Percentiles rank a stretch among this genome's conserved stretches.
Evolutionary conservation across 2,888 invertebrate species (phyloP).

Genomic region (Globia sparganii): DNA sequence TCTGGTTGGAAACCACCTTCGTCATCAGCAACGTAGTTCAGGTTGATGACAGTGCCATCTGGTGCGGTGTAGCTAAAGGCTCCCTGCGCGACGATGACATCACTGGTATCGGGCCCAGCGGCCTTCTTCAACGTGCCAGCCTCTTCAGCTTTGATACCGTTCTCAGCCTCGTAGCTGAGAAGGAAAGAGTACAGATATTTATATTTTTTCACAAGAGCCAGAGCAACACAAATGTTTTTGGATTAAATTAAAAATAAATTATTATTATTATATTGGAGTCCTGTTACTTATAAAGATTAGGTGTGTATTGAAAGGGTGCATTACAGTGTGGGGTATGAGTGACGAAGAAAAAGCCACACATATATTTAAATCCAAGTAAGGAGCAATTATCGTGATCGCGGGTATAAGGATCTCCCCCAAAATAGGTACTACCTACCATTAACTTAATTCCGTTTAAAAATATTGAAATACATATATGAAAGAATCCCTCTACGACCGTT

Average conservation of each 20-base stretch:
- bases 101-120: slow-evolving; percentile 91
- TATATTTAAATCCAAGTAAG: background rate
- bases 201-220: background rate
- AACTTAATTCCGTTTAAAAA: background rate
- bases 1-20: slow-evolving; percentile 91
- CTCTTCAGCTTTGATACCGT: slow-evolving; percentile 95
- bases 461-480: background rate
- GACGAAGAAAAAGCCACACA: background rate
- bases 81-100: slow-evolving; percentile 92
- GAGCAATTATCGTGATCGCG: background rate
- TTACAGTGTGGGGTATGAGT: background rate
- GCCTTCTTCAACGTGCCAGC: slow-evolving; percentile 94
- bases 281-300: background rate
- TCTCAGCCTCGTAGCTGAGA: slow-evolving; percentile 94
- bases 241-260: background rate
- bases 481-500: too few relatives aligned
- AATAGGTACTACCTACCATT: background rate
- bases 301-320: too few relatives aligned
- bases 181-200: background rate
- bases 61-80: slow-evolving; percentile 93
- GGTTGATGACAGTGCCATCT: slow-evolving; percentile 92
- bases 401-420: background rate
- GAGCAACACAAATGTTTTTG: background rate
- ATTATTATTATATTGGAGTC: too few relatives aligned
- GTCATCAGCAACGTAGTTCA: slow-evolving; percentile 93